Evolutionary conservation across 2,797 vertebrate genomes (phyloP).

Genomic region (Typhlichthys eigenmanni): DNA sequence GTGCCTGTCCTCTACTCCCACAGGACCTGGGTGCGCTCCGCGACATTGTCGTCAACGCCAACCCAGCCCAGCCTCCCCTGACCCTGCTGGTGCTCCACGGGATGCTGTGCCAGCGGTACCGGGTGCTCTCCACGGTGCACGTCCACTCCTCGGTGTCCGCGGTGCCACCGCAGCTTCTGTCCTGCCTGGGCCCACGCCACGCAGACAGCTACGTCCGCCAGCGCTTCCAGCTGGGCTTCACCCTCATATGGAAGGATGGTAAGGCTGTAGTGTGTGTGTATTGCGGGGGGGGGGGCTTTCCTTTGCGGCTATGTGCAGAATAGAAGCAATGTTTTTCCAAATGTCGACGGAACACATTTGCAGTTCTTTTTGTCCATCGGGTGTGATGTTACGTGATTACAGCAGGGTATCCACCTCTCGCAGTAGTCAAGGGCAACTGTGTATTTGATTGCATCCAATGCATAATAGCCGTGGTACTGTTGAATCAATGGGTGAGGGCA

Average conservation of each 20-base stretch:
- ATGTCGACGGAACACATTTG: no score
- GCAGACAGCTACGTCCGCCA: slow-evolving; percentile 82
- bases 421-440: no score
- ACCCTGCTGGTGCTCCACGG: slow-evolving; percentile 89
- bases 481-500: no score
- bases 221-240: slow-evolving; percentile 91
- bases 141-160: slow-evolving; percentile 86
- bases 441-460: no score
- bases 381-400: no score
- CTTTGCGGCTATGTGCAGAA: no score
- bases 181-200: slow-evolving; percentile 87
- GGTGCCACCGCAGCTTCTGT: slow-evolving; percentile 84
- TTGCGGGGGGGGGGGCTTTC: neutral
- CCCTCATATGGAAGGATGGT: slow-evolving; percentile 98
- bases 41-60: slow-evolving; percentile 95
- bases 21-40: slow-evolving; percentile 89
- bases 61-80: slow-evolving; percentile 86
- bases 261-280: slow-evolving; percentile 43
- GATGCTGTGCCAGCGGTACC: slow-evolving; percentile 87
- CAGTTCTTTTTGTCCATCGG: no score
- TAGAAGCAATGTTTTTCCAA: no score
- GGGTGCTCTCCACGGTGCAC: slow-evolving; percentile 87
- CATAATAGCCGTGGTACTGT: no score
- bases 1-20: slow-evolving; percentile 1
- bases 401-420: no score